Evolutionary conservation across 2,888 invertebrate species (phyloP), one percentile per base, ranked within the genome.

Genomic region (Orthosia gothica): DNA sequence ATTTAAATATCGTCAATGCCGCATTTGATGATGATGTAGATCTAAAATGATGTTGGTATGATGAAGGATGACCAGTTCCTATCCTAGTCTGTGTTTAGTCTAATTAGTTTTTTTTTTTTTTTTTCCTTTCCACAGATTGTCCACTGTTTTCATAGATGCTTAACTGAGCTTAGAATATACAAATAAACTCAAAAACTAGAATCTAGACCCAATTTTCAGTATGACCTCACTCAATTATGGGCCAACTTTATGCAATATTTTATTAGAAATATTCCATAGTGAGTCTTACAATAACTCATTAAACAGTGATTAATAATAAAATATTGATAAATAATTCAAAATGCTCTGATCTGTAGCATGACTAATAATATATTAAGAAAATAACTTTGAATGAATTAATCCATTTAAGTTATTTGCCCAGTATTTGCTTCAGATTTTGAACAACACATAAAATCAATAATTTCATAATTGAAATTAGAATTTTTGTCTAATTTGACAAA

Each of bases 1-100:
- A 70, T 84, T 79, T 79, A 65, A 80, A 82, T 82, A 74, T 40
- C 62, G 13, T 71, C 82, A 79, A 79, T 79, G 79, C 57, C 71
- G 70, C 3, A 54, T 59, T 55, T 0, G 7, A 61, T 50, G 4
- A 26, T 26, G 54, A 54, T 50, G 3, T 64, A 52, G 32, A 63
- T 23, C 45, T 40, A 16, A 52, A 59, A 26, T 58, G 3, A 23
- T 65, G 15, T 5, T 59, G 9, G 23, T 20, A 23, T 50, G 59
- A 76, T 70, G 64, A 76, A 7, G 7, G 9, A 40, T 40, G 40
- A 40, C 40, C 58, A 23, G 5, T 47, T 20, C 20, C 45, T 15
- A 59, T 55, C 20, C 13, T 45, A 61, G 45, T 55, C 16, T 45
- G n/a, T 58, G 23, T 47, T 64, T 74, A 59, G 23, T 64, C 9